These are phyloP conservation scores for Dioctria linearis DNA, from an alignment of 2,888 invertebrate genomes.

Conservation along the genomic window DNA sequence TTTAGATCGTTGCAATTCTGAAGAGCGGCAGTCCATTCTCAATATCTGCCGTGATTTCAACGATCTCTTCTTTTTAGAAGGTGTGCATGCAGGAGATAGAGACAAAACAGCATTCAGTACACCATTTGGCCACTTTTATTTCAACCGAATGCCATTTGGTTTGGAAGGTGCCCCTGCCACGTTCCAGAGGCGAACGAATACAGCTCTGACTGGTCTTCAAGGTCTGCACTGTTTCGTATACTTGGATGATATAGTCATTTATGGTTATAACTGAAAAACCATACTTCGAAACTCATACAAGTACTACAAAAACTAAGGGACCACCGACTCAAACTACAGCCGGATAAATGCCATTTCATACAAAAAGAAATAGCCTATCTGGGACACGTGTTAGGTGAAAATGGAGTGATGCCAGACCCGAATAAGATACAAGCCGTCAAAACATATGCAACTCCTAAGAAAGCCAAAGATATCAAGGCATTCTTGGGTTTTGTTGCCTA, in stretches of 20 bases:
- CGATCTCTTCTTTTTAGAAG: no score
- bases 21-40: no score
- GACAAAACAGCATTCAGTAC: slow-evolving; percentile 66
- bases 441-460: neutral
- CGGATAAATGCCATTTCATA: slow-evolving; percentile 59
- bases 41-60: no score
- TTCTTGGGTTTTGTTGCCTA: no score
- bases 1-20: no score
- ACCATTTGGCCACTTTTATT: slow-evolving; percentile 64
- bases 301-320: no score
- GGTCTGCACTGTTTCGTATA: slow-evolving; percentile 57
- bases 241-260: no score
- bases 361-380: slow-evolving; percentile 60
- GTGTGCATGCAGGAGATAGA: slow-evolving; percentile 51
- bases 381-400: slow-evolving; percentile 59
- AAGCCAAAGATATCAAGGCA: no score
- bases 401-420: slow-evolving; percentile 60
- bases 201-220: slow-evolving; percentile 64
- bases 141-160: slow-evolving; percentile 64
- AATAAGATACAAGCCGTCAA: neutral
- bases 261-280: no score
- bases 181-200: slow-evolving; percentile 67
- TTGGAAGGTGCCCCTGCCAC: slow-evolving; percentile 68
- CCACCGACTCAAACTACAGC: no score
- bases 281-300: no score